These are phyloP conservation scores for Hesperia comma DNA, from an alignment of 2,888 invertebrate genomes.

Conservation along the genomic window DNA sequence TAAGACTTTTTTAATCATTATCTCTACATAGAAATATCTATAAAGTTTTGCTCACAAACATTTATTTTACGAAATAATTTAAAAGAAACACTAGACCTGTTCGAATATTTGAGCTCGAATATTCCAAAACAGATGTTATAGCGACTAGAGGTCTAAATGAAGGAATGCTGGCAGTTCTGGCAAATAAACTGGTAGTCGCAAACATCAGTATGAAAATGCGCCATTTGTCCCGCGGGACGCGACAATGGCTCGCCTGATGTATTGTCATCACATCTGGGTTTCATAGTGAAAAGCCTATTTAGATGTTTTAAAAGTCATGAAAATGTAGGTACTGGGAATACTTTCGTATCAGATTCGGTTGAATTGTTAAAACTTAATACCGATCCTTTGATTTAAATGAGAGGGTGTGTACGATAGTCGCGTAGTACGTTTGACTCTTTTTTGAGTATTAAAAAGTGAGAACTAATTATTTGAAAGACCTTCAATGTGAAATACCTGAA, in stretches of 20 bases:
- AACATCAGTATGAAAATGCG: background rate
- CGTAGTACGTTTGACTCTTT: too few relatives aligned
- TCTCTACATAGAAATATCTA: too few relatives aligned
- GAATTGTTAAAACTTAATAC: background rate
- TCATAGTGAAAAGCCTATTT: background rate
- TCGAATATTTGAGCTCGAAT: too few relatives aligned
- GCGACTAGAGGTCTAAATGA: background rate
- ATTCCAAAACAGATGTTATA: too few relatives aligned
- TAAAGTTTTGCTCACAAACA: too few relatives aligned
- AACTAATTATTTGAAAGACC: too few relatives aligned
- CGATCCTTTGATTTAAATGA: background rate
- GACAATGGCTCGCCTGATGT: background rate
- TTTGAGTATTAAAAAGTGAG: too few relatives aligned
- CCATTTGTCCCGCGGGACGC: background rate
- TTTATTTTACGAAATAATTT: too few relatives aligned
- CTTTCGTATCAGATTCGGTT: background rate
- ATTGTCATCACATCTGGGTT: conserved; percentile 2
- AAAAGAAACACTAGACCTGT: too few relatives aligned
- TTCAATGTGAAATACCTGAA: too few relatives aligned
- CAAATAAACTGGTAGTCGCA: background rate
- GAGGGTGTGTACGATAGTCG: background rate
- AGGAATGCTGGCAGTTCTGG: background rate
- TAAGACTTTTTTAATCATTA: too few relatives aligned
- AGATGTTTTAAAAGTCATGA: background rate
- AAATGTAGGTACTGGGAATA: background rate